phyloP scores from a whole-genome alignment of 1,140 invertebrate genomes.

The Drosophila malerkotliana region DNA sequence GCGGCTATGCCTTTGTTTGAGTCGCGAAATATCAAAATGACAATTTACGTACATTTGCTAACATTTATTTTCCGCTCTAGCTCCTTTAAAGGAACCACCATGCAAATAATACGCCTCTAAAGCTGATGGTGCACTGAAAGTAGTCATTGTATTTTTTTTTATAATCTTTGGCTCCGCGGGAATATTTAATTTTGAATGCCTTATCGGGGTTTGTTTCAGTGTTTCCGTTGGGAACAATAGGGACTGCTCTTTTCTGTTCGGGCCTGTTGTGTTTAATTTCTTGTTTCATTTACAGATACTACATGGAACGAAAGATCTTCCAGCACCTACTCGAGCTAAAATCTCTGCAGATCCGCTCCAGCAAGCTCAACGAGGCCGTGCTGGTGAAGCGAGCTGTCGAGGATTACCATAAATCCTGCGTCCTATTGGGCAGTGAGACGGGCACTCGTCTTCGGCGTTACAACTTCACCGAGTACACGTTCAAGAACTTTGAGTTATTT shows the following conservation, averaged over 20 bases:
- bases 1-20: slow-evolving; percentile 59
- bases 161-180: no score
- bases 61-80: slow-evolving; percentile 62
- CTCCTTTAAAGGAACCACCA: not conserved
- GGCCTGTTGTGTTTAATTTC: slow-evolving; percentile 3
- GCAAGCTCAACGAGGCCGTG: slow-evolving; percentile 94
- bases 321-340: slow-evolving; percentile 97
- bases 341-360: slow-evolving; percentile 94
- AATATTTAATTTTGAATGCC: not conserved
- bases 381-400: slow-evolving; percentile 93
- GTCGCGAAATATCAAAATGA: slow-evolving; percentile 76
- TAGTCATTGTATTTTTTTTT: not conserved
- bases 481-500: slow-evolving; percentile 95
- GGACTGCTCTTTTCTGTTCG: slow-evolving; percentile 27
- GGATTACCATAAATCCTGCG: slow-evolving; percentile 91
- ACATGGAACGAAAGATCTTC: slow-evolving; percentile 96
- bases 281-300: slow-evolving; percentile 87
- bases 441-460: slow-evolving; percentile 86
- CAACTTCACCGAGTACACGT: slow-evolving; percentile 89
- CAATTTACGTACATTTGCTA: slow-evolving; percentile 77
- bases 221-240: not conserved
- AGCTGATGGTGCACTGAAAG: slow-evolving; percentile 15
- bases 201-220: not conserved
- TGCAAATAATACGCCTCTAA: slow-evolving; percentile 1
- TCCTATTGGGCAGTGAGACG: slow-evolving; percentile 87